Conservation (phyloP, 2,113 vertebrate genomes). For the Psettodes erumei region DNA sequence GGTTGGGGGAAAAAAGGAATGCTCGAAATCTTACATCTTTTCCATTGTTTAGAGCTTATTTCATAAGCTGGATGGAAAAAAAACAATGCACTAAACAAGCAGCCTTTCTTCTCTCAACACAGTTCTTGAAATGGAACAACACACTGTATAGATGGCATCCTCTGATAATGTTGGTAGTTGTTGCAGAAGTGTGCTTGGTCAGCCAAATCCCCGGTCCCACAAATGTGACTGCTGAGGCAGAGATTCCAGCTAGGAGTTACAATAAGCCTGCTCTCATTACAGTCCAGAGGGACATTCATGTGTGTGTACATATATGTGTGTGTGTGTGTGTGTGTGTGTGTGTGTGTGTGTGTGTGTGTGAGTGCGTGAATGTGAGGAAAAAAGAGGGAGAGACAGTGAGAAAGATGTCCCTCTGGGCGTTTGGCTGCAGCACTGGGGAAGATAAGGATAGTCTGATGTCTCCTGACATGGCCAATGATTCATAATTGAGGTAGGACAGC, state of each 20-base stretch:
- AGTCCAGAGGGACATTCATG: slow-evolving; percentile 32
- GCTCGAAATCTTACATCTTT: slow-evolving; percentile 25
- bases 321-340: neutral
- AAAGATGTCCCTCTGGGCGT: slow-evolving; percentile 64
- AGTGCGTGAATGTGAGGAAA: slow-evolving; percentile 5
- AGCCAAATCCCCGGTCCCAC: slow-evolving; percentile 62
- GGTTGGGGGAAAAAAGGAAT: neutral
- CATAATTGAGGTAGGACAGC: slow-evolving; percentile 82
- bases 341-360: slow-evolving; percentile 10
- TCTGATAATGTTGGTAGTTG: slow-evolving; percentile 66
- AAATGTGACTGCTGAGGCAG: slow-evolving; percentile 67
- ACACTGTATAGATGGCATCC: slow-evolving; percentile 55
- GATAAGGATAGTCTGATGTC: slow-evolving; percentile 74
- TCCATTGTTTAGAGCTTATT: slow-evolving; percentile 21
- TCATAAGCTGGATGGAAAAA: neutral
- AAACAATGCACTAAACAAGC: neutral
- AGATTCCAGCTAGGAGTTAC: slow-evolving; percentile 57
- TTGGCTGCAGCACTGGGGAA: slow-evolving; percentile 68
- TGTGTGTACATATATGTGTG: neutral
- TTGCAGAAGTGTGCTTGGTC: slow-evolving; percentile 66
- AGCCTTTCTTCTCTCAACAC: slow-evolving; percentile 9
- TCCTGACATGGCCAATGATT: slow-evolving; percentile 80
- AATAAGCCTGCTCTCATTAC: slow-evolving; percentile 64
- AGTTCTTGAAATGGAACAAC: slow-evolving; percentile 47
- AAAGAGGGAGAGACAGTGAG: slow-evolving; percentile 38